Percentiles rank a stretch among this genome's conserved stretches.
Evolutionary conservation across 2,113 vertebrate genomes (phyloP).

Genomic region (Bos indicus): DNA sequence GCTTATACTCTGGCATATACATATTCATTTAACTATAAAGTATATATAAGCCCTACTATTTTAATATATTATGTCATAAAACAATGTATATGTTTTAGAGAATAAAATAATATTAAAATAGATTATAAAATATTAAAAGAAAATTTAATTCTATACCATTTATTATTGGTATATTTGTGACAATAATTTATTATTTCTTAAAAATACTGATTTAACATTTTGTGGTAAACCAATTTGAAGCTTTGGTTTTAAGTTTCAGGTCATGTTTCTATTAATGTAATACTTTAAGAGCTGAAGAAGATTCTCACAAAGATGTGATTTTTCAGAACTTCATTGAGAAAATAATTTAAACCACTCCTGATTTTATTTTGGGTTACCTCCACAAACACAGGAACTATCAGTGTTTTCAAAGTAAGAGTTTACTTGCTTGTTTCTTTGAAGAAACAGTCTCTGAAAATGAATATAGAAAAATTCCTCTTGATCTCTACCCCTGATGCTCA

Average conservation of each 20-base stretch:
- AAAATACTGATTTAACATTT: background rate
- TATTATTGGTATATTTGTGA: background rate
- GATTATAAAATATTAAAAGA: background rate
- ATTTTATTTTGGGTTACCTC: background rate
- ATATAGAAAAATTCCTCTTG: background rate
- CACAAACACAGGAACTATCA: background rate
- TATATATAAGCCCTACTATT: background rate
- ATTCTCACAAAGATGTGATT: background rate
- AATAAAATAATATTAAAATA: background rate
- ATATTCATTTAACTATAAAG: background rate
- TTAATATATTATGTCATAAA: background rate
- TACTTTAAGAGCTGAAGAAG: background rate
- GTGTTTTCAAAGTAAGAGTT: background rate
- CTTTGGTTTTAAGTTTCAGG: background rate
- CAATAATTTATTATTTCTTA: background rate
- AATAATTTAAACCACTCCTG: background rate
- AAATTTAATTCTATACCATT: background rate
- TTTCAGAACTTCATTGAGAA: background rate
- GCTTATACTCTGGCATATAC: background rate
- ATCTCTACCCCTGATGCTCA: background rate
- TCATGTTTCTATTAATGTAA: background rate
- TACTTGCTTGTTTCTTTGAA: background rate
- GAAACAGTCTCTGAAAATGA: background rate
- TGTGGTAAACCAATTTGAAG: background rate
- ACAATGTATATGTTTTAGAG: background rate